Base-by-base conservation (phyloP, 2,888 invertebrate species). In the Ypsolopha scabrella region DNA sequence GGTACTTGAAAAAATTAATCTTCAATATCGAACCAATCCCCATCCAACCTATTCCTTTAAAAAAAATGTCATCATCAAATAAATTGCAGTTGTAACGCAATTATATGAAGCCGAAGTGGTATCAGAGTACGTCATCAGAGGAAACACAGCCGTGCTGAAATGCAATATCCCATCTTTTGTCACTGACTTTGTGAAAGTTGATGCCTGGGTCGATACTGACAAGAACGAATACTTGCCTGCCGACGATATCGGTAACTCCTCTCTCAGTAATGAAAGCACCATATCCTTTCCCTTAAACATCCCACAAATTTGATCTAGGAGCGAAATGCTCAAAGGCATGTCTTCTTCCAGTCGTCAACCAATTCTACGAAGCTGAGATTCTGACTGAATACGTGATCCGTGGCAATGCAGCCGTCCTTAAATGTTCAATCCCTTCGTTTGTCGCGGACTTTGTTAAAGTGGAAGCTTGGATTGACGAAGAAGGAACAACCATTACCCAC, bases 381-480 rank as follows among this genome's bases (percentile, higher is more conserved):
- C 91, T 95, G 59, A 94, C 93, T 57, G 96, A 96, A 75, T 95
- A 96, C 80, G 95, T 96, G 13, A 96, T 96, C 64, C 90, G 93
- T 61, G 95, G 95, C 54, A 96, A 96, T 72, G 92, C 94, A 47
- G 95, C 94, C 9, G 93, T 95, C 55, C 80, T 96, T 50, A 95
- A 95, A 80, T 96, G 96, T 87, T 94, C 94, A 63, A 95, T 96
- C 66, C 96, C 96, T 10, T 94, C 94, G 57, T 96, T 95, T 78
- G 94, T 96, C 52, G 93, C 95, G 44, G 96, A 97, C 87, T 97
- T 96, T 79, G 94, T 97, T 52, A 91, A 92, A 67, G 96, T 97
- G 56, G 93, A 94, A 70, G 91, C 93, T 53, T 96, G 95, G 95
- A 86, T 90, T 56, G 88, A 89, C 63, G 89, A 89, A 73, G 85